Evolutionary conservation across 2,888 invertebrate species (phyloP).

Genomic region (Caenorhabditis parvicauda): DNA sequence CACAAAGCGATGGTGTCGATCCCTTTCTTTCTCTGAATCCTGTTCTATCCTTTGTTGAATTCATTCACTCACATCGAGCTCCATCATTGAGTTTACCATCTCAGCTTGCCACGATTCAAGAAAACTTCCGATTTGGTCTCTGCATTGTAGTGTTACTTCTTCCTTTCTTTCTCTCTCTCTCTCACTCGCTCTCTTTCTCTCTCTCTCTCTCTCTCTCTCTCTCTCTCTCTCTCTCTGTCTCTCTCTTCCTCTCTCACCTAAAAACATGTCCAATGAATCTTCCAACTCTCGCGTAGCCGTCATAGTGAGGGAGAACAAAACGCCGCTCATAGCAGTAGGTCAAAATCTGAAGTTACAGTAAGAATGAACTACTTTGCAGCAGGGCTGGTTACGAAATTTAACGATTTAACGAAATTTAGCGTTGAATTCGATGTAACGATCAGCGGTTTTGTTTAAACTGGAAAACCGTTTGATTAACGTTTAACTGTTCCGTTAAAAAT

Average conservation of each 20-base stretch:
- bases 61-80: conserved; percentile 9
- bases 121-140: conserved; percentile 14
- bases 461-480: too few species aligned
- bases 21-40: conserved; percentile 11
- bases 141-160: too few species aligned
- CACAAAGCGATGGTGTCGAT: conserved; percentile 12
- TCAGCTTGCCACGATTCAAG: conserved; percentile 21
- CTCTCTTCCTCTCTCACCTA: conserved; percentile 1
- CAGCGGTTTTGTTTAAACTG: too few species aligned
- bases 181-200: too few species aligned
- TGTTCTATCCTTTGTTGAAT: background rate
- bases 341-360: conserved; percentile 16
- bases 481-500: too few species aligned
- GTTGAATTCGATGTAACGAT: too few species aligned
- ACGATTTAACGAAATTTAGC: too few species aligned
- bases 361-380: background rate
- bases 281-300: conserved; percentile 26
- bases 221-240: conserved; percentile 4
- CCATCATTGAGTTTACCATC: conserved; percentile 11
- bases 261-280: conserved; percentile 12
- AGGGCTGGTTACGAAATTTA: too few species aligned
- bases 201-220: conserved; percentile 3
- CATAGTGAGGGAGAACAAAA: conserved; percentile 21
- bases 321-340: conserved; percentile 27
- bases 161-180: background rate